A percentile compares a stretch with the other conserved stretches of the same genome.
These are phyloP conservation scores for Poecilia latipinna DNA, from an alignment of 2,113 vertebrate genomes.

Conservation along the genomic window DNA sequence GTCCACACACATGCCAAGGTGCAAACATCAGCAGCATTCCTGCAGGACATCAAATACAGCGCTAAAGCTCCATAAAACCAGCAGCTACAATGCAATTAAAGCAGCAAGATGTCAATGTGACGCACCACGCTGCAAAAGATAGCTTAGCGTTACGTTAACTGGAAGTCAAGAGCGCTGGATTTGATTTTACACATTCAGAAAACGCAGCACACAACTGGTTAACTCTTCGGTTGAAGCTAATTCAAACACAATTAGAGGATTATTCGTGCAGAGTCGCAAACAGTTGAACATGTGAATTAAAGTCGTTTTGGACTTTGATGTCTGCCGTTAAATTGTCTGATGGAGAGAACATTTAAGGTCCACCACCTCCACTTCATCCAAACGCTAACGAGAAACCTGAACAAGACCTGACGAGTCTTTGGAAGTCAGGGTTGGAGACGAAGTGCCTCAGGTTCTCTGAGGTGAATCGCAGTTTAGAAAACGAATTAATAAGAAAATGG, in stretches of 20 bases:
- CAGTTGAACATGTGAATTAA: not conserved
- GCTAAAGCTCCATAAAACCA: conserved; percentile 4
- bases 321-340: too few species aligned
- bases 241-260: conserved; percentile 15
- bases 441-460: not conserved
- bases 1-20: conserved; percentile 67
- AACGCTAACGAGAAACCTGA: not conserved
- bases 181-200: conserved; percentile 35
- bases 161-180: conserved; percentile 30
- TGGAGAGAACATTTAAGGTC: not conserved
- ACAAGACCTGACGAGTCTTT: too few species aligned
- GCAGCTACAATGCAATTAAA: not conserved
- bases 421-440: not conserved
- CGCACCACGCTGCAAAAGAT: not conserved
- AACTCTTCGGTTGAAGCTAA: not conserved
- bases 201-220: conserved; percentile 31
- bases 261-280: conserved; percentile 3
- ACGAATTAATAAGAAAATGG: too few species aligned
- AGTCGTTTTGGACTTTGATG: not conserved
- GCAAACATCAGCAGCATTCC: conserved; percentile 44
- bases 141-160: not conserved
- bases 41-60: conserved; percentile 60
- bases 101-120: not conserved
- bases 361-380: not conserved
- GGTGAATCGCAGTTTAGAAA: not conserved